phyloP scores from a whole-genome alignment of 2,888 invertebrate species.

The Andrena haemorrhoa region DNA sequence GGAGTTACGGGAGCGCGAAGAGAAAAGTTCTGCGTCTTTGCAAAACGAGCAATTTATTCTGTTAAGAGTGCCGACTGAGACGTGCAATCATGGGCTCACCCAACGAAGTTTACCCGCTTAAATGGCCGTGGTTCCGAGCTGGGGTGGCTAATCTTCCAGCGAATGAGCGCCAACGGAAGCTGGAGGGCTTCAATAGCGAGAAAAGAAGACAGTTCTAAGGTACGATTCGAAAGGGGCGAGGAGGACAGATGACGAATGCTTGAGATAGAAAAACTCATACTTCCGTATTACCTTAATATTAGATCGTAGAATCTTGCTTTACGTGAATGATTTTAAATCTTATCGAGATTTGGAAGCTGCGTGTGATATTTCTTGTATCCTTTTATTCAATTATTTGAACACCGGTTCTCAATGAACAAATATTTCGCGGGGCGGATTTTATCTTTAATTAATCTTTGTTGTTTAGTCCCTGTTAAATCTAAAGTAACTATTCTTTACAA shows the following conservation, averaged over 20 bases:
- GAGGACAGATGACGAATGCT: slow-evolving; percentile 31
- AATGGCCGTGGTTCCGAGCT: slow-evolving; percentile 71
- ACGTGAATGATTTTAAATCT: slow-evolving; percentile 37
- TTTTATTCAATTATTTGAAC: no score
- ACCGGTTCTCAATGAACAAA: no score
- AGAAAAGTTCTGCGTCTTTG: slow-evolving; percentile 52
- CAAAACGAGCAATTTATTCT: slow-evolving; percentile 73
- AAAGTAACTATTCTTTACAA: no score
- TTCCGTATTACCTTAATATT: slow-evolving; percentile 48
- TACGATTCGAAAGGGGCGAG: slow-evolving; percentile 12
- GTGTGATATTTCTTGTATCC: no score
- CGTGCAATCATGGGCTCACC: slow-evolving; percentile 71
- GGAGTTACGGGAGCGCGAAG: slow-evolving; percentile 2
- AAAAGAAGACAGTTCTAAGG: slow-evolving; percentile 36
- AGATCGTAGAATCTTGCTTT: slow-evolving; percentile 57
- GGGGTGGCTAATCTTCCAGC: slow-evolving; percentile 75
- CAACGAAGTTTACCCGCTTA: slow-evolving; percentile 72
- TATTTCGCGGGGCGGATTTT: no score
- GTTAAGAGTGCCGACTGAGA: slow-evolving; percentile 67
- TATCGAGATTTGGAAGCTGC: not conserved
- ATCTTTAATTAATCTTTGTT: no score
- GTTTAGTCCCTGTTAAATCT: no score
- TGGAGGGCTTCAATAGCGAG: slow-evolving; percentile 42
- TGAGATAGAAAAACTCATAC: not conserved
- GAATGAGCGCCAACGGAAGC: slow-evolving; percentile 69